These are phyloP conservation scores for Nothura maculosa DNA, from an alignment of 2,797 vertebrate species.

Conservation along the genomic window DNA sequence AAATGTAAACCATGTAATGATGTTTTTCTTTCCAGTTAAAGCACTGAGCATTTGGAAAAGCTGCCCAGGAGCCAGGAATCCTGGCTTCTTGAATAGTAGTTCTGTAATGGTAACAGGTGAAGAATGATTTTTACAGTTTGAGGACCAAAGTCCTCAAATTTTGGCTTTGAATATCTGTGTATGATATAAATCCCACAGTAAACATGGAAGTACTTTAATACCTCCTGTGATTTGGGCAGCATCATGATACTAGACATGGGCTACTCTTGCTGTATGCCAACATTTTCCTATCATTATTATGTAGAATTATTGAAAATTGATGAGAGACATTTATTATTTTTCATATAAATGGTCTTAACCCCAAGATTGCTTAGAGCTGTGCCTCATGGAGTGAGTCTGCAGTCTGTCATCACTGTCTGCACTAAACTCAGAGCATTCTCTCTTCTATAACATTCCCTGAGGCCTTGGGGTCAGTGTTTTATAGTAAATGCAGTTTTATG, in stretches of 20 bases:
- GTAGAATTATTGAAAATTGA: not conserved
- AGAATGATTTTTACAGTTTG: not conserved
- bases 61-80: not conserved
- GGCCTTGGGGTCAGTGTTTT: not conserved
- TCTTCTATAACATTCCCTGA: not conserved
- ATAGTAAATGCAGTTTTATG: not conserved
- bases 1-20: constrained; percentile 27
- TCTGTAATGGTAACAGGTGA: not conserved
- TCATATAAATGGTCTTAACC: not conserved
- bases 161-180: not conserved
- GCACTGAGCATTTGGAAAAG: not conserved
- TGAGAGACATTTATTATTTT: not conserved
- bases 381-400: not conserved
- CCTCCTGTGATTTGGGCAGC: not conserved
- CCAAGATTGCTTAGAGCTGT: not conserved
- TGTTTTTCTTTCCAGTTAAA: constrained; percentile 35
- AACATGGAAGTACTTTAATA: not conserved
- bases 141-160: not conserved
- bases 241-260: not conserved
- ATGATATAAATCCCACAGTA: not conserved
- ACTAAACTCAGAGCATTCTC: not conserved
- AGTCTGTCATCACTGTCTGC: not conserved
- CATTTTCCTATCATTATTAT: not conserved
- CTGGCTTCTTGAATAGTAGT: not conserved
- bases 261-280: not conserved